These are phyloP conservation scores for Tricholaema leucomelas DNA, from an alignment of 2,113 vertebrate genomes.

Conservation along the genomic window DNA sequence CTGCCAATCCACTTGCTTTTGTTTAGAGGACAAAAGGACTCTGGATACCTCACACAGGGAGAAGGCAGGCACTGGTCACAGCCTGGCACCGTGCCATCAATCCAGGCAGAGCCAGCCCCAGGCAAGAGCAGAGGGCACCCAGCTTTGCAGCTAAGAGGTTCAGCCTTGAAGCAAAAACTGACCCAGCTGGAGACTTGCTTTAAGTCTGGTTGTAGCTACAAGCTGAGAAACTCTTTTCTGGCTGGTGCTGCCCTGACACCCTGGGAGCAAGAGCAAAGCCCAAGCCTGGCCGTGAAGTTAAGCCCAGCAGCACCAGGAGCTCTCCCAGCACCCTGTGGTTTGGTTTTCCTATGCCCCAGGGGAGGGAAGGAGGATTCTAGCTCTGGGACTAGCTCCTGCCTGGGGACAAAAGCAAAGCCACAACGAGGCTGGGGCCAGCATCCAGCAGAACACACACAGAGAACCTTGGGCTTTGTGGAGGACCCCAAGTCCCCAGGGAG, in stretches of 20 bases:
- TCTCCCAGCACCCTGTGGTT: neutral
- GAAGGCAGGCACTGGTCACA: neutral
- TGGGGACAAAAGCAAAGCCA: neutral
- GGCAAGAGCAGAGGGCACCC: accelerated
- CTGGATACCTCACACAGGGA: neutral
- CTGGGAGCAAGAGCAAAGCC: neutral
- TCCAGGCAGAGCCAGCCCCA: neutral
- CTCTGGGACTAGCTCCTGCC: neutral
- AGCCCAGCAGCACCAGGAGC: neutral
- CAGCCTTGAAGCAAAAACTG: accelerated
- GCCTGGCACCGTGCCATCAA: accelerated
- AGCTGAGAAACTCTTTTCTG: accelerated
- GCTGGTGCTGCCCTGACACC: neutral
- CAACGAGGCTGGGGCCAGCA: accelerated
- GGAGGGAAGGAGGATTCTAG: neutral
- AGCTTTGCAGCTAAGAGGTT: neutral
- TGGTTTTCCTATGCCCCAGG: neutral
- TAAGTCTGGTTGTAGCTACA: accelerated
- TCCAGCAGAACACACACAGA: neutral
- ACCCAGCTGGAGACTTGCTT: neutral
- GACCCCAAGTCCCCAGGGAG: neutral
- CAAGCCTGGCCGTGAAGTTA: neutral
- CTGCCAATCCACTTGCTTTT: neutral
- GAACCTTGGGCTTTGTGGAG: neutral
- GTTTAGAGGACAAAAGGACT: neutral